phyloP scores from a whole-genome alignment of 2,888 invertebrate genomes.

The Aspidiotus destructor region DNA sequence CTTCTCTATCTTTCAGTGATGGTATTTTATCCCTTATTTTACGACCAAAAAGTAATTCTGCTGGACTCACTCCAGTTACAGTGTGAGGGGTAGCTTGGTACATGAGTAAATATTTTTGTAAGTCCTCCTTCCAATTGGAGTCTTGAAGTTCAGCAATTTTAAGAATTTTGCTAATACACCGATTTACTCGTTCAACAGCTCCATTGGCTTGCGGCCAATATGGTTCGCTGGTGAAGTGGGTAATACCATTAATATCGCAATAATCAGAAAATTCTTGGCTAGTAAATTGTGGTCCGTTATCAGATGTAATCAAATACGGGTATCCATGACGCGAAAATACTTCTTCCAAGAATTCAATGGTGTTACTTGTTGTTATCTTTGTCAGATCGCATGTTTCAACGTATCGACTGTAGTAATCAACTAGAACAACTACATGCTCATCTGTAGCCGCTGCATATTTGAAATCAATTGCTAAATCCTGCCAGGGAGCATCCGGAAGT shows the following conservation, averaged over 20 bases:
- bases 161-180: constrained; percentile 1
- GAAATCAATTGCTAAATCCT: constrained; percentile 14
- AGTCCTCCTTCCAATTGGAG: not conserved
- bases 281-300: not conserved
- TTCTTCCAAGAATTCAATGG: constrained; percentile 5
- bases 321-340: not conserved
- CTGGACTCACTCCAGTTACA: not conserved
- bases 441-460: not conserved
- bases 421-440: constrained; percentile 3
- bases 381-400: not conserved
- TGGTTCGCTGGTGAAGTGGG: not conserved
- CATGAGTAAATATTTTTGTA: not conserved
- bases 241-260: not conserved
- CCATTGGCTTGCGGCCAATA: constrained; percentile 16
- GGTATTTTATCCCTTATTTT: constrained; percentile 11
- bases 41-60: constrained; percentile 9
- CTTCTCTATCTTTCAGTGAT: not conserved
- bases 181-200: constrained; percentile 2
- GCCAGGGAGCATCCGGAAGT: constrained; percentile 13
- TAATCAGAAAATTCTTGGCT: not conserved
- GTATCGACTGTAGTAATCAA: constrained; percentile 7
- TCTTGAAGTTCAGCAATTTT: not conserved
- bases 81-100: constrained; percentile 6
- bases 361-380: not conserved
- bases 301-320: not conserved